Conservation (phyloP, 1,140 invertebrate species). For the Acromyrmex charruanus region DNA sequence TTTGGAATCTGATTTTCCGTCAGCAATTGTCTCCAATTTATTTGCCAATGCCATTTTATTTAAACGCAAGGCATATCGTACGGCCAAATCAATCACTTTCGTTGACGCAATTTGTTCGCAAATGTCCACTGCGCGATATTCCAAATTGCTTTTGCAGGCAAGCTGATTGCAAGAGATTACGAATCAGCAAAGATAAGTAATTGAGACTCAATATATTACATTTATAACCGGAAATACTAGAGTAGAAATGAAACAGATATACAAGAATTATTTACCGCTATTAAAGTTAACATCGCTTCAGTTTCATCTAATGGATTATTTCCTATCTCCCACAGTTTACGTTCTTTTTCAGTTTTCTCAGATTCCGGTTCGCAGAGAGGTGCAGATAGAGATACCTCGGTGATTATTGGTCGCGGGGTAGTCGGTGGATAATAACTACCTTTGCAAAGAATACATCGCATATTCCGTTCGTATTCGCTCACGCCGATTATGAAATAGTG, state of each 20-base stretch:
- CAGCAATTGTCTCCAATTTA: constrained; percentile 87
- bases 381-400: constrained; percentile 90
- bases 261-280: constrained; percentile 90
- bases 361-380: constrained; percentile 93
- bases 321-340: constrained; percentile 90
- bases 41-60: constrained; percentile 93
- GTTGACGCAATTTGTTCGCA: constrained; percentile 93
- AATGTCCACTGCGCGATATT: constrained; percentile 94
- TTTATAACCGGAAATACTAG: constrained; percentile 10
- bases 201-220: constrained; percentile 16
- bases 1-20: constrained; percentile 76
- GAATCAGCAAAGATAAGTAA: constrained; percentile 7
- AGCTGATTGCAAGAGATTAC: constrained; percentile 87
- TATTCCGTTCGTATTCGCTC: constrained; percentile 91
- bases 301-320: constrained; percentile 89
- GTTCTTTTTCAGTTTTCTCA: constrained; percentile 94
- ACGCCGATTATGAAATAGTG: constrained; percentile 93
- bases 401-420: constrained; percentile 93
- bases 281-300: constrained; percentile 95
- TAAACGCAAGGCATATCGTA: constrained; percentile 94
- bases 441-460: constrained; percentile 95
- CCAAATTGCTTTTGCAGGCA: constrained; percentile 93
- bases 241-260: constrained; percentile 46
- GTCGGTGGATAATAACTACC: constrained; percentile 95
- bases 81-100: constrained; percentile 93